phyloP scores from a whole-genome alignment of 2,113 vertebrate genomes.

The Cardinalis cardinalis region DNA sequence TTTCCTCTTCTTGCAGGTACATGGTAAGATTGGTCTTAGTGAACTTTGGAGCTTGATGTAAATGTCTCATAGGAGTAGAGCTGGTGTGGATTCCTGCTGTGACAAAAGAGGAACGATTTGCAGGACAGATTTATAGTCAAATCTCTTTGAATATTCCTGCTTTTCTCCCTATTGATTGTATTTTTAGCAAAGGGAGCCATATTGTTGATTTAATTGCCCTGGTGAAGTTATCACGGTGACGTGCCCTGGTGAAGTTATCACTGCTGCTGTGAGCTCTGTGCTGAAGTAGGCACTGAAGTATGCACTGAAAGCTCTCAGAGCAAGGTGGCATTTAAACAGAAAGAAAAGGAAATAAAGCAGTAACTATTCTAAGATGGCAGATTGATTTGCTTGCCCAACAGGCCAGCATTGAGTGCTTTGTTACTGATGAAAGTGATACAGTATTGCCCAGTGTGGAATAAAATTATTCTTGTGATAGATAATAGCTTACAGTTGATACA shows the following conservation, averaged over 20 bases:
- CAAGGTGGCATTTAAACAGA: neutral
- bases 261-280: neutral
- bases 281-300: neutral
- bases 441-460: neutral
- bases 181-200: neutral
- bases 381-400: neutral
- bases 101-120: neutral
- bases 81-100: neutral
- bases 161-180: neutral
- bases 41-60: neutral
- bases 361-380: neutral
- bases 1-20: neutral
- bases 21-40: neutral
- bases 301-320: neutral
- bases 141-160: neutral
- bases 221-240: neutral
- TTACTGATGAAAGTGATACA: neutral
- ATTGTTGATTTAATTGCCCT: neutral
- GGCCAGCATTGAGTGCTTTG: neutral
- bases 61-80: neutral
- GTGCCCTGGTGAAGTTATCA: neutral
- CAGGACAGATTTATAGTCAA: neutral
- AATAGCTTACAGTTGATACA: neutral
- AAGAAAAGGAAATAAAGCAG: neutral
- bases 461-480: neutral